Conservation (phyloP, 2,113 vertebrate genomes). For the Labeo rohita region DNA sequence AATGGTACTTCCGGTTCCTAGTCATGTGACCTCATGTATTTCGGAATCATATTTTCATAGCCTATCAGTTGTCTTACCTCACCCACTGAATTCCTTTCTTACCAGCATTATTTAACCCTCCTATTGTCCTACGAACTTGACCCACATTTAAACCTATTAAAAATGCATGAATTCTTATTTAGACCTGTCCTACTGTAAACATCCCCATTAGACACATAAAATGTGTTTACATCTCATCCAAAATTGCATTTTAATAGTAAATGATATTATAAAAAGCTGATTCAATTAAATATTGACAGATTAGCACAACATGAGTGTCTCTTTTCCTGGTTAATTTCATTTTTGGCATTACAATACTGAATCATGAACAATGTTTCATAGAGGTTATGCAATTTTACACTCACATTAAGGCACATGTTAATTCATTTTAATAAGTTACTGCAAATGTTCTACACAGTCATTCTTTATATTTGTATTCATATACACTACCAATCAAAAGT, state of each 20-base stretch:
- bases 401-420: neutral
- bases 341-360: neutral
- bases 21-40: conserved; percentile 20
- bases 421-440: conserved; percentile 1
- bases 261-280: neutral
- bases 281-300: no score
- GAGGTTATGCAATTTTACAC: neutral
- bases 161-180: neutral
- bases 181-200: neutral
- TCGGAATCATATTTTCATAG: neutral
- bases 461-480: neutral
- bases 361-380: neutral
- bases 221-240: neutral
- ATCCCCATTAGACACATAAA: neutral
- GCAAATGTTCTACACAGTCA: neutral
- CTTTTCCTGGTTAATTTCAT: neutral
- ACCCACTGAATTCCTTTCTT: neutral
- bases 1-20: conserved; percentile 25
- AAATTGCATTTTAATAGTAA: neutral
- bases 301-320: neutral
- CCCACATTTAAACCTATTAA: neutral
- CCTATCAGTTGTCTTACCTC: conserved; percentile 9
- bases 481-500: no score
- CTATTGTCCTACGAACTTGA: neutral
- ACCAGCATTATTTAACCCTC: neutral